These are phyloP conservation scores for Saccostrea glomerata DNA, from an alignment of 1,140 invertebrate species.

Conservation along the genomic window DNA sequence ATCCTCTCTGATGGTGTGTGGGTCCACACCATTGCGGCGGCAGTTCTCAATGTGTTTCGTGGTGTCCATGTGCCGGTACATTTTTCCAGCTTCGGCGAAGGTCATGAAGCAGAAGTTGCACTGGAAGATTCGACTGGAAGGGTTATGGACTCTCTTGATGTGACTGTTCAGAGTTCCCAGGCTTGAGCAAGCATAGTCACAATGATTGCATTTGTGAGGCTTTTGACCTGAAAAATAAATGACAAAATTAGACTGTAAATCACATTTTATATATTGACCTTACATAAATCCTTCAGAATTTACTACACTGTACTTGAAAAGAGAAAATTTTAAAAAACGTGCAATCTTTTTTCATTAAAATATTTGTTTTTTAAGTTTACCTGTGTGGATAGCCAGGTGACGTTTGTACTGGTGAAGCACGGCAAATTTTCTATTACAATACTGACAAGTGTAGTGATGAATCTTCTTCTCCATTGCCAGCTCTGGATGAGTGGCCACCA, in stretches of 20 bases:
- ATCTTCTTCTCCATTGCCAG: conserved; percentile 29
- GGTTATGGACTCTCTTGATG: conserved; percentile 29
- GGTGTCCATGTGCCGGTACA: conserved; percentile 18
- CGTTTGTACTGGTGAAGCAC: conserved; percentile 27
- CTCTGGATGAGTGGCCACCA: conserved; percentile 22
- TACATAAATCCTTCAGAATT: too few species aligned
- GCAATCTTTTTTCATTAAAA: too few species aligned
- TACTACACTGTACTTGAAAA: too few species aligned
- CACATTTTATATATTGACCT: background rate
- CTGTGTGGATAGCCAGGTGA: conserved; percentile 33
- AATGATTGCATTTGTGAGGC: conserved; percentile 12
- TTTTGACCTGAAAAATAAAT: conserved; percentile 20
- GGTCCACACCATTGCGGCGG: conserved; percentile 8
- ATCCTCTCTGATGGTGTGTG: conserved; percentile 4
- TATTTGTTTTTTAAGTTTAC: background rate
- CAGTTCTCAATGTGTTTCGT: conserved; percentile 33
- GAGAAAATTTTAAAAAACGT: too few species aligned
- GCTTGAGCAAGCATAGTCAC: conserved; percentile 14
- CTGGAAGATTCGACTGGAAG: conserved; percentile 13
- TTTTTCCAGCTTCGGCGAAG: conserved; percentile 26
- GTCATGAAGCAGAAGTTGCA: conserved; percentile 35
- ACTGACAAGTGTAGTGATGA: conserved; percentile 10
- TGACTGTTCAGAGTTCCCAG: conserved; percentile 12
- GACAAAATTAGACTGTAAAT: background rate
- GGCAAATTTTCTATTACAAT: conserved; percentile 4